These are phyloP conservation scores for Sebastes elongatus DNA, from an alignment of 2,797 vertebrate species.

Conservation along the genomic window DNA sequence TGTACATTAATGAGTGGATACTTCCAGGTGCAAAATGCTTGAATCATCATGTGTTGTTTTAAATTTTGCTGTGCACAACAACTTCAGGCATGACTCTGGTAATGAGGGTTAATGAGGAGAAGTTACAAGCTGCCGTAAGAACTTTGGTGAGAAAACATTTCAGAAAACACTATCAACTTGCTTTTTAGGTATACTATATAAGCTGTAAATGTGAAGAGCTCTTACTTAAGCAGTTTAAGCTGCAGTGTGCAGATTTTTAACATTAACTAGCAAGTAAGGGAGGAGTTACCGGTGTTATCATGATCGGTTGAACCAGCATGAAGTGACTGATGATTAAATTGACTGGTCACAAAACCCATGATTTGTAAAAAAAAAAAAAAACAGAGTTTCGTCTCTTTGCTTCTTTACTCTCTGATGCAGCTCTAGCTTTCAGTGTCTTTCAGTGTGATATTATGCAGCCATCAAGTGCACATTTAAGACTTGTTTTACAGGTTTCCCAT, in stretches of 20 bases:
- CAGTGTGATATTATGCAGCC: too few species aligned
- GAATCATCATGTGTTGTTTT: background rate
- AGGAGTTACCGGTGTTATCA: background rate
- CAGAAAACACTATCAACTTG: background rate
- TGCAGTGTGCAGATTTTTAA: background rate
- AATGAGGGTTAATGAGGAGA: slow-evolving; percentile 3
- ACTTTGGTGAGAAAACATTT: background rate
- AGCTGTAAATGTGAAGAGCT: background rate
- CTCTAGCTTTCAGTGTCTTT: too few species aligned
- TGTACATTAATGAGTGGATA: background rate
- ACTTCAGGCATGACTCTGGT: background rate
- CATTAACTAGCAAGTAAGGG: background rate
- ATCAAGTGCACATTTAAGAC: too few species aligned
- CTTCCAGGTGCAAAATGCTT: background rate
- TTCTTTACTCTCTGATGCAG: too few species aligned
- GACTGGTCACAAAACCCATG: too few species aligned
- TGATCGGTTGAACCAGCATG: background rate
- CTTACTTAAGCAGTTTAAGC: background rate
- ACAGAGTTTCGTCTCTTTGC: too few species aligned
- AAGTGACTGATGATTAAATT: background rate
- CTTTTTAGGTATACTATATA: background rate
- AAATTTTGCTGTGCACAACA: background rate
- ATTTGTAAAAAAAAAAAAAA: too few species aligned
- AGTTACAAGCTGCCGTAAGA: background rate
- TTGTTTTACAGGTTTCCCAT: too few species aligned